Base-by-base conservation (phyloP, 2,797 vertebrate genomes). In the Gymnodraco acuticeps region DNA sequence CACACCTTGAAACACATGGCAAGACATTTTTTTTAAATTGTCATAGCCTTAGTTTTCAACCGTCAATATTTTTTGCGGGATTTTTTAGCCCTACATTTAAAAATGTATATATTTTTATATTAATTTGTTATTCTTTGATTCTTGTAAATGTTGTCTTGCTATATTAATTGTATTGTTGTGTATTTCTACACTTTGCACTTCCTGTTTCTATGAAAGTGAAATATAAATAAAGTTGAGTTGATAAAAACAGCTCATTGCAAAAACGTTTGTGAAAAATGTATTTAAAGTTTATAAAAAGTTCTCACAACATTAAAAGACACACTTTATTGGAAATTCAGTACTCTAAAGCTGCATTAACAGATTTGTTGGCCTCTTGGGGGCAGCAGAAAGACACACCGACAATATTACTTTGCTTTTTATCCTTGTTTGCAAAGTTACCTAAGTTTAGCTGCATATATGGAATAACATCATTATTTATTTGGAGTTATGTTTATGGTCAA, bases 1-100 rank as follows among this genome's bases (percentile, higher is more conserved):
- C 62, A 23, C 53, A 45, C 27, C 48, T 20, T 55, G 43, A 84
- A 76, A 82, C 42, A 52, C 56, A 6, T 48, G 75, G 23, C 12
- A 46, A 48, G 55, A 55, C 51, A 54, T 42, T 43, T 33, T 31
- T 6, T 38, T 38, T 38, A 8, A 6, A 38, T 38, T 38, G 33
- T 6, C 33, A 38, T 33, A 8, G 33, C 33, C 33, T 38, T 8
- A 38, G 33, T 38, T 38, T 33, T 38, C 8, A 38, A 38, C 5
- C 6, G 5, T 38, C 33, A 38, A 38, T 38, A 8, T 38, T 38
- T 38, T 38, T 38, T 38, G 27, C 3, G 27, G 3, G 27, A 27
- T 4, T 27, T 27, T 4, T 27, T 4, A 27, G 27, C 27, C 3
- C 27, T 27, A 27, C 27, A 4, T 27, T 27, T 4, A 27, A 27